phyloP scores from a whole-genome alignment of 2,797 vertebrate genomes.

The Euphonia xanthogaster region DNA sequence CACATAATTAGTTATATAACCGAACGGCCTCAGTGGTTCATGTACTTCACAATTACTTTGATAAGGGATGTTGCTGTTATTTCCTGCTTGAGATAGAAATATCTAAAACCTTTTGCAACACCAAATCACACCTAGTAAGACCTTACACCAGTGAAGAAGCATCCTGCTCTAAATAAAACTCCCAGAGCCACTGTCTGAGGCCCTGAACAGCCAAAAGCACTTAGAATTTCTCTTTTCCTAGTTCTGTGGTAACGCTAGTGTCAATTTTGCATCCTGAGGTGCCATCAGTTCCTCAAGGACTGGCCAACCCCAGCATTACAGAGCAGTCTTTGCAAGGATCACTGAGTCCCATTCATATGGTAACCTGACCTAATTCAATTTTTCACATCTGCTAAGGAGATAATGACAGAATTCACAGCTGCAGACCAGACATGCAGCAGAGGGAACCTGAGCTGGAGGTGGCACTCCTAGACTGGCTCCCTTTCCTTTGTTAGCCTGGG shows the following conservation, averaged over 20 bases:
- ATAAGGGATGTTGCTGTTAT: not conserved
- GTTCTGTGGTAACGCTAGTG: not conserved
- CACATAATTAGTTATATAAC: not conserved
- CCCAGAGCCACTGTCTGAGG: not conserved
- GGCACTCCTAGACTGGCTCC: not conserved
- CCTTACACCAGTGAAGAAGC: not conserved
- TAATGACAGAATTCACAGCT: not conserved
- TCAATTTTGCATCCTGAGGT: not conserved
- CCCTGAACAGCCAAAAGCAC: not conserved
- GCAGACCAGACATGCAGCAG: not conserved
- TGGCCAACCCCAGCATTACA: not conserved
- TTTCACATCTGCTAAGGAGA: not conserved
- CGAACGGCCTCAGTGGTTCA: not conserved
- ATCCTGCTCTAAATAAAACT: not conserved
- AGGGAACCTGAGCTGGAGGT: not conserved
- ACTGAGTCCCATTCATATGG: not conserved
- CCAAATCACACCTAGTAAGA: not conserved
- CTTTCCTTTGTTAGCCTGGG: not conserved
- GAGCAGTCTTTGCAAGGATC: not conserved
- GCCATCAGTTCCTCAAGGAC: not conserved
- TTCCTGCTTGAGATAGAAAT: not conserved
- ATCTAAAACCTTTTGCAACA: not conserved
- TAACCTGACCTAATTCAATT: not conserved
- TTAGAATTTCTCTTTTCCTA: not conserved
- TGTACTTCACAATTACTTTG: not conserved